phyloP scores from a whole-genome alignment of 2,113 vertebrate species.

The Chloebia gouldiae region DNA sequence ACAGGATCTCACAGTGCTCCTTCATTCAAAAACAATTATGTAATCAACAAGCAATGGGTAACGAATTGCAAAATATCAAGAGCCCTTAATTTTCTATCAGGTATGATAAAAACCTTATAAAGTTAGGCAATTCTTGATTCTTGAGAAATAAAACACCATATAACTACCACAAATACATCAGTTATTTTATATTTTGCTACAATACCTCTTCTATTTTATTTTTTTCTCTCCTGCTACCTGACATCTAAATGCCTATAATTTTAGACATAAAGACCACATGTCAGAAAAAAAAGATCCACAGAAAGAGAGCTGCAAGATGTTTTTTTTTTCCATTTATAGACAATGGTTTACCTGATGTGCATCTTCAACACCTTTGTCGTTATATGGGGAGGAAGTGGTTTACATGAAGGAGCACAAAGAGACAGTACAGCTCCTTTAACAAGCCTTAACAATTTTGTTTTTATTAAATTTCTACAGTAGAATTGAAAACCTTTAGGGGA shows the following conservation, averaged over 20 bases:
- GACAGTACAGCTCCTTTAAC: background rate
- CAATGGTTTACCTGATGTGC: background rate
- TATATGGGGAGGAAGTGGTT: background rate
- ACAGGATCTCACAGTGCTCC: conserved; percentile 59
- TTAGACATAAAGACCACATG: conserved; percentile 43
- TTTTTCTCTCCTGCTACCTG: conserved; percentile 28
- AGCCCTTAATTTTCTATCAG: conserved; percentile 56
- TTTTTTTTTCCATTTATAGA: conserved; percentile 52
- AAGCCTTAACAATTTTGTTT: conserved; percentile 11
- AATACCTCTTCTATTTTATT: conserved; percentile 13
- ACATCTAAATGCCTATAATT: conserved; percentile 68
- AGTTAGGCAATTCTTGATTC: conserved; percentile 58
- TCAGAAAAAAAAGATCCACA: background rate
- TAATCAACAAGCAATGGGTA: conserved; percentile 66
- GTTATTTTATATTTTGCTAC: conserved; percentile 49
- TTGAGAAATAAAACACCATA: conserved; percentile 25
- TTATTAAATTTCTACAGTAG: background rate
- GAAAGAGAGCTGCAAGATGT: conserved; percentile 24
- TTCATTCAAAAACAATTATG: conserved; percentile 64
- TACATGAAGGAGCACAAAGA: background rate
- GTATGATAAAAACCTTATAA: conserved; percentile 48
- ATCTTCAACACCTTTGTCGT: background rate
- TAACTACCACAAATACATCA: conserved; percentile 22
- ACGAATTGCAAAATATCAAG: conserved; percentile 52
- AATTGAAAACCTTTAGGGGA: background rate